A percentile compares a stretch with the other conserved stretches of the same genome.
Conservation (phyloP, 1,140 invertebrate species). For the Camponotus vicinus region DNA sequence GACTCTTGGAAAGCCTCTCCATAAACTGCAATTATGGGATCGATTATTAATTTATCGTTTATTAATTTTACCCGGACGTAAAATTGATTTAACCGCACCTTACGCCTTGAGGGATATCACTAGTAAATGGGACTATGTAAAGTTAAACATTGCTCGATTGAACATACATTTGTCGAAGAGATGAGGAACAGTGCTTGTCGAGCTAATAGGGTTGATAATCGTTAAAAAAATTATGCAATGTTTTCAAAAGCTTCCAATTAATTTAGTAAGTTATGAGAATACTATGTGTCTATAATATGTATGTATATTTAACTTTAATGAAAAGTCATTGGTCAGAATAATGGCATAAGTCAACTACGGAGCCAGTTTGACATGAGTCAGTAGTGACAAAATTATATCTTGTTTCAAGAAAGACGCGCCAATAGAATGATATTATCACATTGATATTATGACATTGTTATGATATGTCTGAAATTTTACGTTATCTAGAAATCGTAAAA, state of each 20-base stretch:
- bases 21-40: slow-evolving; percentile 49
- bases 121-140: neutral
- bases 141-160: slow-evolving; percentile 20
- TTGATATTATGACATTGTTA: too few relatives aligned
- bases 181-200: neutral
- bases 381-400: neutral
- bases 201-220: neutral
- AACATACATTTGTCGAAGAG: neutral
- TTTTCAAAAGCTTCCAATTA: neutral
- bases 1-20: neutral
- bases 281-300: neutral
- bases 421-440: neutral
- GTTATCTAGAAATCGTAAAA: neutral
- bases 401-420: too few relatives aligned
- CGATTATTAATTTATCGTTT: slow-evolving; percentile 57
- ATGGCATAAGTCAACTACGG: neutral
- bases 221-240: neutral
- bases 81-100: slow-evolving; percentile 24
- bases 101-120: neutral
- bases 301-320: neutral
- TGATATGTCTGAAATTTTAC: neutral
- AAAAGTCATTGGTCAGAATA: neutral
- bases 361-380: neutral
- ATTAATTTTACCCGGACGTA: slow-evolving; percentile 23
- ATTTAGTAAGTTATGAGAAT: neutral